Percentiles rank a stretch among this genome's conserved stretches.
These are phyloP conservation scores for Malthinus seriepunctatus DNA, from an alignment of 2,888 invertebrate genomes.

Conservation along the genomic window DNA sequence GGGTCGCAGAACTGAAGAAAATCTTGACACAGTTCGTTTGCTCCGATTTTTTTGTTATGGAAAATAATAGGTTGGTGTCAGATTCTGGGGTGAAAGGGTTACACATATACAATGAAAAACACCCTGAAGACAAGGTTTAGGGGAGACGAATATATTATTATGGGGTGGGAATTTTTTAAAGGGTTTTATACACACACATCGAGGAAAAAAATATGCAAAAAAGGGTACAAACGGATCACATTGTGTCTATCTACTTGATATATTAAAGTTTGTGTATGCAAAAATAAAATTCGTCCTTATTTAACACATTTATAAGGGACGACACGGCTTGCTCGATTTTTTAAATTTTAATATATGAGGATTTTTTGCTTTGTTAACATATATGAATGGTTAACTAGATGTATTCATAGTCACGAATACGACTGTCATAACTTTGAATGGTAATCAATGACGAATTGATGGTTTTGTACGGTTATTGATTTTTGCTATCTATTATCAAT, in stretches of 20 bases:
- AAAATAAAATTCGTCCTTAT: constrained; percentile 44
- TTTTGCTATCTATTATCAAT: constrained; percentile 39
- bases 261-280: constrained; percentile 44
- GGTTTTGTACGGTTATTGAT: constrained; percentile 49
- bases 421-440: constrained; percentile 55
- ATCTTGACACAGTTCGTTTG: constrained; percentile 57
- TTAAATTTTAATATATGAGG: constrained; percentile 49
- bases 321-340: constrained; percentile 15
- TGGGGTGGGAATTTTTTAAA: constrained; percentile 52
- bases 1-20: constrained; percentile 37
- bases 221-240: constrained; percentile 46
- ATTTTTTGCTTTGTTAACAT: constrained; percentile 49
- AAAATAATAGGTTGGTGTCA: constrained; percentile 55
- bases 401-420: constrained; percentile 55
- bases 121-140: constrained; percentile 54
- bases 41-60: constrained; percentile 51
- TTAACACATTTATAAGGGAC: constrained; percentile 32
- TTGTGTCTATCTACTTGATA: constrained; percentile 48
- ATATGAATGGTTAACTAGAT: constrained; percentile 57
- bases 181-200: constrained; percentile 46
- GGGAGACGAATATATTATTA: constrained; percentile 53
- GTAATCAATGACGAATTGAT: constrained; percentile 56
- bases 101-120: constrained; percentile 54
- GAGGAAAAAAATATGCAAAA: constrained; percentile 54
- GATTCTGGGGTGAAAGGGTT: constrained; percentile 56